Conservation (phyloP, 1,140 invertebrate genomes). For the Eupristina koningsbergeri region DNA sequence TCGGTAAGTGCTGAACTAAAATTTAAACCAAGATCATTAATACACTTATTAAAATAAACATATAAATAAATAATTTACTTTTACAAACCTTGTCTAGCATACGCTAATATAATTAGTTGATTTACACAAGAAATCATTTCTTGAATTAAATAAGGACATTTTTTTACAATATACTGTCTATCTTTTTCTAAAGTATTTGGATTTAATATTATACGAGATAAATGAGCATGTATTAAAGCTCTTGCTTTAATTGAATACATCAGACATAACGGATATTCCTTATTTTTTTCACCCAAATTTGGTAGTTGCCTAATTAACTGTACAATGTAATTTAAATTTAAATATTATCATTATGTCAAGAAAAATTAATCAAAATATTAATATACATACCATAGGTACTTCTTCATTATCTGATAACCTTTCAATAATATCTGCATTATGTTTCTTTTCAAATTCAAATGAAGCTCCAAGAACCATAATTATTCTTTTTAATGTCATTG, state of each 20-base stretch:
- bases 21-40: constrained; percentile 48
- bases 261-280: constrained; percentile 92
- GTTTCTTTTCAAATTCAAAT: constrained; percentile 94
- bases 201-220: constrained; percentile 87
- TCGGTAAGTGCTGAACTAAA: constrained; percentile 84
- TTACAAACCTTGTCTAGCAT: constrained; percentile 87
- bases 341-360: constrained; percentile 5
- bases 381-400: constrained; percentile 85
- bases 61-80: constrained; percentile 15
- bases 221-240: constrained; percentile 94
- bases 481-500: constrained; percentile 94
- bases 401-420: constrained; percentile 95
- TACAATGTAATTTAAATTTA: constrained; percentile 57
- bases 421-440: constrained; percentile 95
- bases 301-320: constrained; percentile 92
- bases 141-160: constrained; percentile 96
- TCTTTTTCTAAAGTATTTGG: constrained; percentile 88
- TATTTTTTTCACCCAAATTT: constrained; percentile 94
- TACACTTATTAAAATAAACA: background rate
- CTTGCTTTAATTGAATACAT: constrained; percentile 98
- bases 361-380: constrained; percentile 18
- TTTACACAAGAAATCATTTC: constrained; percentile 98
- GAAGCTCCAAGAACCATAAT: constrained; percentile 97
- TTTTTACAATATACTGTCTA: constrained; percentile 90
- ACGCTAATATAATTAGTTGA: constrained; percentile 92